Evolutionary conservation across 2,113 vertebrate genomes (phyloP), one percentile per base, ranked within the genome.

Genomic region (Laterallus jamaicensis): DNA sequence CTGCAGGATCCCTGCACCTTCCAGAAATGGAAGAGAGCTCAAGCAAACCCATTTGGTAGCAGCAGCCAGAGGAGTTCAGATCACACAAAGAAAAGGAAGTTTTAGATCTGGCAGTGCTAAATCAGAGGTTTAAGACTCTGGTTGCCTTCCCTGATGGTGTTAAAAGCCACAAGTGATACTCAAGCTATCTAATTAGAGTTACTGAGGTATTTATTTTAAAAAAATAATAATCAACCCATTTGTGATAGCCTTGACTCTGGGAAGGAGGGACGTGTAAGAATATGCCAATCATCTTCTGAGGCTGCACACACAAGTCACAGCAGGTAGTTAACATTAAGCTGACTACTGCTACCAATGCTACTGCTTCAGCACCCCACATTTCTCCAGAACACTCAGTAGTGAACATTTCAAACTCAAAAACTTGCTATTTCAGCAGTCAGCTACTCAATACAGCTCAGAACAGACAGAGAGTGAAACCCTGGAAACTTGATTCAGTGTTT

Each of bases 301-400:
- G 29, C 56, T 29, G 21, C 59, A 88, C 28, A 69, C 55, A 21
- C 5, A 0, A 68, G 80, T 24, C 56, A 2, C 2, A 47, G 15
- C 2, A 15, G 47, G 49, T 55, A 69, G 22, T 1, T 68, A 54
- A 66, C 29, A 6, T 12, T 4, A 20, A 63, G 55, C 47, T 60
- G 39, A 29, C 47, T 29, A 16, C n/a, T 35, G 35, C 35, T 35
- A 35, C 35, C 35, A 35, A 35, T 0, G 2, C 14, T 31, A 25
- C 1, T 17, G 56, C 71, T 55, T 18, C 20, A 39, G 2, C 7
- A 31, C 16, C 73, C 58, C 5, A 0, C 12, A 2, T 13, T 52
- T 42, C 73, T 56, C 58, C 74, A 64, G 18, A 22, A 44, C 47
- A 5, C 42, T 64, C 22, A 50, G 60, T 6, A 17, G 54, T 21